Percentiles rank a stretch among this genome's conserved stretches.
These are phyloP conservation scores for Cheilosia grossa DNA, from an alignment of 2,888 invertebrate genomes.

Conservation along the genomic window DNA sequence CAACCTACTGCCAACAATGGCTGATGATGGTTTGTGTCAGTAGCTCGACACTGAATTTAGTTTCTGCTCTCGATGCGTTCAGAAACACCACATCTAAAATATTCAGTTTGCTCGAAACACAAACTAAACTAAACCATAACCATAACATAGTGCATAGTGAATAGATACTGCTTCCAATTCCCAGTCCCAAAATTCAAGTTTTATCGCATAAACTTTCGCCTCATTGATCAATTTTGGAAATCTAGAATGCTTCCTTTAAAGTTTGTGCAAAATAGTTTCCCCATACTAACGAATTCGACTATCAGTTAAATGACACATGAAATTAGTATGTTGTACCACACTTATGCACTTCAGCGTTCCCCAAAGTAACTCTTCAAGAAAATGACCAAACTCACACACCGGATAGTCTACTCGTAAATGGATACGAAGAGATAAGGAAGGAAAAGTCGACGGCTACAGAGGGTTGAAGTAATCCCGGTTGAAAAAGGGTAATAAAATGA, in stretches of 20 bases:
- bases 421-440: constrained; percentile 50
- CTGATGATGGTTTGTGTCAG: no score
- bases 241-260: constrained; percentile 10
- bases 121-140: no score
- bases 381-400: constrained; percentile 37
- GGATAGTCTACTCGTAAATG: constrained; percentile 32
- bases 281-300: constrained; percentile 28
- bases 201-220: neutral
- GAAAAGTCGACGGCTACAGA: constrained; percentile 21
- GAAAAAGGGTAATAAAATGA: constrained; percentile 53
- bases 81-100: no score
- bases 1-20: no score
- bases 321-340: constrained; percentile 23
- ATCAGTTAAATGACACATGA: constrained; percentile 60
- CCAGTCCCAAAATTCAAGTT: no score
- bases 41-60: no score
- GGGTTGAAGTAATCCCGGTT: constrained; percentile 37
- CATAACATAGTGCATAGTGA: no score
- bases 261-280: constrained; percentile 20
- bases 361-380: constrained; percentile 23
- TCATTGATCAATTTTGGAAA: constrained; percentile 5
- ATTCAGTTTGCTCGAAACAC: no score
- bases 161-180: no score
- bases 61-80: no score
- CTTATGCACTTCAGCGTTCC: constrained; percentile 28